Evolutionary conservation across 92 coral and sea anemone genomes (phyloP), one percentile per base, ranked within the genome.

Genomic region (Desmophyllum pertusum): DNA sequence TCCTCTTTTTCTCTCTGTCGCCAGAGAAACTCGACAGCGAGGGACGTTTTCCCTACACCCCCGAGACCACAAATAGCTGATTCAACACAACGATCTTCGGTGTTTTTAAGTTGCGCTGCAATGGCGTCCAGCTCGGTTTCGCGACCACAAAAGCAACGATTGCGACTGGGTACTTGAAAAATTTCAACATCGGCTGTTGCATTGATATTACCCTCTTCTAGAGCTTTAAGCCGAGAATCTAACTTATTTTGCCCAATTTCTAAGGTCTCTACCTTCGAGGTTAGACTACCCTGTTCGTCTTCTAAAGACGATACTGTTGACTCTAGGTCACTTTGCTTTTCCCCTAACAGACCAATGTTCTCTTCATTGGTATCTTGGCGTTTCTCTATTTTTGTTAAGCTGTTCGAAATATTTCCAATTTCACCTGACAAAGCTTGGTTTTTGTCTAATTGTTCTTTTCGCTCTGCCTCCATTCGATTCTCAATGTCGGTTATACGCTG

Each of bases 11-110:
- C n/a, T n/a, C n/a, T n/a, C 69, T 69, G 17, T 68, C 51, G 83
- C 90, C 92, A 88, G 27, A 88, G 88, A 73, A 86, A 86, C 75
- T 93, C 97, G 6, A 90, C 81, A 52, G 87, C 95, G 30, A 93
- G 91, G 5, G 93, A 88, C 13, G 97, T 91, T 71, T 93, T 93
- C 18, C 97, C 97, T 41, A n/a, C n/a, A n/a, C n/a, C n/a, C n/a
- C n/a, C n/a, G n/a, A n/a, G n/a, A n/a, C n/a, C n/a, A n/a, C n/a
- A 82, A 88, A 52, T 93, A 46, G 86, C 89, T 14, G 93, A 71
- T 29, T 78, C 33, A 17, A 17, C 77, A 46, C 92, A 91, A 66
- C 71, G 65, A 25, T 63, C 57, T 33, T 27, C 15, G 59, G 6
- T 71, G 18, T 9, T 75, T 33, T 87, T 75, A 0, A 82, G 15